Conservation (phyloP, 2,113 vertebrate species). For the Thermophis baileyi region DNA sequence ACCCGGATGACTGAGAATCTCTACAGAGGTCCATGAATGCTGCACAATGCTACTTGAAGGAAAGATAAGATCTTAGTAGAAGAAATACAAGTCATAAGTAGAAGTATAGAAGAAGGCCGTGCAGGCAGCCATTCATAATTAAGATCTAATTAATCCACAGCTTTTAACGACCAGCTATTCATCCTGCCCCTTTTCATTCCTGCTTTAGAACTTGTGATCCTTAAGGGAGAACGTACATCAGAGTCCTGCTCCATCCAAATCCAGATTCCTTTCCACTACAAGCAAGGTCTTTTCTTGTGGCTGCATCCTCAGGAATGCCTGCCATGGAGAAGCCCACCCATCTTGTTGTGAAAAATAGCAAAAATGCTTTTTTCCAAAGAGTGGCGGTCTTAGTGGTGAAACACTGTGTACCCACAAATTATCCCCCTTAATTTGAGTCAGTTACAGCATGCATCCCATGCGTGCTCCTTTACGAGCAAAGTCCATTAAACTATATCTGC, state of each 20-base stretch:
- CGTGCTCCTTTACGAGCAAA: background rate
- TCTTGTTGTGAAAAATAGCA: background rate
- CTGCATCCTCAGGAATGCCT: background rate
- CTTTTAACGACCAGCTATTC: background rate
- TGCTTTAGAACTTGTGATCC: background rate
- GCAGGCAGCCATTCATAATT: background rate
- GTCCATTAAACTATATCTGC: background rate
- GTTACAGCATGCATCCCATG: background rate
- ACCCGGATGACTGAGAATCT: too few relatives aligned
- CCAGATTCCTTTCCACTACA: background rate
- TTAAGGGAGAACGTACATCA: background rate
- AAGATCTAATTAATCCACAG: background rate
- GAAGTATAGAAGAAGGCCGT: background rate
- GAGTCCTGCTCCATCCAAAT: background rate
- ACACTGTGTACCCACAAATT: background rate
- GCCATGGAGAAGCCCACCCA: background rate
- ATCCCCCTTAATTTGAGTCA: background rate
- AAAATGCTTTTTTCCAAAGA: background rate
- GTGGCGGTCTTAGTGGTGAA: background rate
- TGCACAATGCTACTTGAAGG: background rate
- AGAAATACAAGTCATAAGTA: background rate
- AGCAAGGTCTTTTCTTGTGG: background rate
- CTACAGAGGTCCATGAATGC: too few relatives aligned
- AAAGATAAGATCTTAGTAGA: background rate
- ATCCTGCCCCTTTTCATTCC: background rate